phyloP scores from a whole-genome alignment of 2,888 invertebrate species.

The Linyphia triangularis region DNA sequence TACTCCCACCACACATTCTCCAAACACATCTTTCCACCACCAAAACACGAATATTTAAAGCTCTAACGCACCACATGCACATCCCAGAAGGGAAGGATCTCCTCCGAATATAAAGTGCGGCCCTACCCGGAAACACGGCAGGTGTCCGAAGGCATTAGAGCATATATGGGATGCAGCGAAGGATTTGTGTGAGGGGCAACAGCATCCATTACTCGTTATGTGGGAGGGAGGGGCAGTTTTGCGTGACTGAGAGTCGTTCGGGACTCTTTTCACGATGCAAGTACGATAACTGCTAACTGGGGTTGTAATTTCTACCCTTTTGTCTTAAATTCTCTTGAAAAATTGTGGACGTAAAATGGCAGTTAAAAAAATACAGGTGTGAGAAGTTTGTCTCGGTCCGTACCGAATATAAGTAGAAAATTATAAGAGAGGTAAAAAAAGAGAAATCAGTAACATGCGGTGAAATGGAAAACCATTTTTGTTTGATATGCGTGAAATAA shows the following conservation, averaged over 20 bases:
- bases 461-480: too few relatives aligned
- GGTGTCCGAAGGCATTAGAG: conserved; percentile 48
- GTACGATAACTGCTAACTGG: conserved; percentile 43
- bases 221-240: conserved; percentile 9
- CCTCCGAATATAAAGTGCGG: conserved; percentile 38
- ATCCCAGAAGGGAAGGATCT: background rate
- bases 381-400: background rate
- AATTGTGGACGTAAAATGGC: background rate
- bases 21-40: background rate
- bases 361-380: background rate
- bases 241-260: conserved; percentile 51
- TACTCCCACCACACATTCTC: background rate
- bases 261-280: conserved; percentile 11
- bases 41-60: conserved; percentile 37
- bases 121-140: conserved; percentile 22
- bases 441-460: too few relatives aligned
- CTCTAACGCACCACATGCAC: background rate
- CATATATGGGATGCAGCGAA: conserved; percentile 14
- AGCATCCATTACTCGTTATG: conserved; percentile 48
- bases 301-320: conserved; percentile 30
- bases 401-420: background rate
- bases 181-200: background rate
- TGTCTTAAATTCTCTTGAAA: background rate
- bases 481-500: too few relatives aligned
- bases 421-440: background rate